Conservation (phyloP, 2,113 vertebrate genomes). For the Lophura nycthemera region DNA sequence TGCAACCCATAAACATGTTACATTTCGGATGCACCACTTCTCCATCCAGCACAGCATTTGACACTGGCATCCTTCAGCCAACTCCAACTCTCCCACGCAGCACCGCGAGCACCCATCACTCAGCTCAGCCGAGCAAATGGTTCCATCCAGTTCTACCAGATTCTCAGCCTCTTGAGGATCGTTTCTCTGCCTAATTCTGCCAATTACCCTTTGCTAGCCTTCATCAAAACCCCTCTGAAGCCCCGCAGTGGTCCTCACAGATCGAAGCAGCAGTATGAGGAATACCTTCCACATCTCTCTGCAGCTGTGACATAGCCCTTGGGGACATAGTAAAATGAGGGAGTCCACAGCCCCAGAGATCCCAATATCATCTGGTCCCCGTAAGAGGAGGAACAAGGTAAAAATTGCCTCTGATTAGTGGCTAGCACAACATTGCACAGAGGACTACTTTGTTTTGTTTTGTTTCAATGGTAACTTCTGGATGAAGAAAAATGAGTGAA, state of each 20-base stretch:
- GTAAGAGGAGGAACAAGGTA: neutral
- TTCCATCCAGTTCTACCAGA: neutral
- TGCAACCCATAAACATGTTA: neutral
- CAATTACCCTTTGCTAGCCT: neutral
- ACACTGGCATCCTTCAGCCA: neutral
- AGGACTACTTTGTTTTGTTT: neutral
- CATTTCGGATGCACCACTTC: neutral
- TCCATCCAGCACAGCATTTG: neutral
- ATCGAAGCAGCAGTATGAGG: neutral
- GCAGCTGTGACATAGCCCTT: neutral
- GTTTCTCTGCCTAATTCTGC: neutral
- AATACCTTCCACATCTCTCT: neutral
- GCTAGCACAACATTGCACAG: neutral
- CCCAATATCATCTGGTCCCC: neutral
- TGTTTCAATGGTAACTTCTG: conserved; percentile 14
- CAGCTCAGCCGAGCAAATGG: neutral
- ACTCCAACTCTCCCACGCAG: neutral
- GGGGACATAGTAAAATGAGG: neutral
- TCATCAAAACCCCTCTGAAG: neutral
- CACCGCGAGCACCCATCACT: neutral
- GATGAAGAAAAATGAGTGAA: neutral
- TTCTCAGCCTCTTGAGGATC: neutral
- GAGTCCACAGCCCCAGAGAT: neutral
- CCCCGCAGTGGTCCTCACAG: neutral
- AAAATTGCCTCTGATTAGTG: neutral